Conservation (phyloP, 1,140 invertebrate species). For the Melipona quadrifasciata region DNA sequence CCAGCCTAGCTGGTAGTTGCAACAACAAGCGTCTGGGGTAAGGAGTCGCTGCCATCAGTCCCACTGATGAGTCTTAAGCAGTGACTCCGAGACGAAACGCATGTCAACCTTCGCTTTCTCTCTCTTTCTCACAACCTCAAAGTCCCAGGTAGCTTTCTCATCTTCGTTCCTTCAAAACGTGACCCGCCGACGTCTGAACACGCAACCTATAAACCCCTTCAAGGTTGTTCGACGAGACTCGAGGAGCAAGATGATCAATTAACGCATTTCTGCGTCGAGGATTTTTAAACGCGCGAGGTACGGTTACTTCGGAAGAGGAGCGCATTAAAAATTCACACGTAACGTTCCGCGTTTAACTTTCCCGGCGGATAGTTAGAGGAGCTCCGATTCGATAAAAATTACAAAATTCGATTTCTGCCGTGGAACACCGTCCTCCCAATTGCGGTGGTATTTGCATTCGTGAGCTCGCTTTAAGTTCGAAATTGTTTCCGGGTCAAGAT, state of each 20-base stretch:
- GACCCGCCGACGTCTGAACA: no score
- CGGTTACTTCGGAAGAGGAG: neutral
- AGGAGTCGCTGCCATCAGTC: no score
- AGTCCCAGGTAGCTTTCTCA: no score
- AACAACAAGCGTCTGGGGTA: no score
- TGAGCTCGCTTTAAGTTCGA: neutral
- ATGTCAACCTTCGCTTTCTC: no score
- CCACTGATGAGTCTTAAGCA: no score
- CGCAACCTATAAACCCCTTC: no score
- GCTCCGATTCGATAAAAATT: slow-evolving; percentile 8
- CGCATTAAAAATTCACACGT: neutral
- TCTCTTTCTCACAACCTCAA: no score
- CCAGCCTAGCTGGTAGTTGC: no score
- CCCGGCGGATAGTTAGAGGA: neutral
- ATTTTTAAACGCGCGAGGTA: neutral
- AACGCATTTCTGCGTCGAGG: neutral
- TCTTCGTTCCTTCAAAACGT: no score
- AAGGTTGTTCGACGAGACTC: neutral
- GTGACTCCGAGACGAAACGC: no score
- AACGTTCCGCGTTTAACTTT: neutral
- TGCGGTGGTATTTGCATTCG: slow-evolving; percentile 14
- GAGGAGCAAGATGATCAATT: neutral
- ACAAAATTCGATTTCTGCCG: neutral
- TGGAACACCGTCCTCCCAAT: neutral
- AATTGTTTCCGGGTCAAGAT: slow-evolving; percentile 26